These are phyloP conservation scores for Triplophysa siluroides DNA, from an alignment of 2,113 vertebrate genomes.

Conservation along the genomic window DNA sequence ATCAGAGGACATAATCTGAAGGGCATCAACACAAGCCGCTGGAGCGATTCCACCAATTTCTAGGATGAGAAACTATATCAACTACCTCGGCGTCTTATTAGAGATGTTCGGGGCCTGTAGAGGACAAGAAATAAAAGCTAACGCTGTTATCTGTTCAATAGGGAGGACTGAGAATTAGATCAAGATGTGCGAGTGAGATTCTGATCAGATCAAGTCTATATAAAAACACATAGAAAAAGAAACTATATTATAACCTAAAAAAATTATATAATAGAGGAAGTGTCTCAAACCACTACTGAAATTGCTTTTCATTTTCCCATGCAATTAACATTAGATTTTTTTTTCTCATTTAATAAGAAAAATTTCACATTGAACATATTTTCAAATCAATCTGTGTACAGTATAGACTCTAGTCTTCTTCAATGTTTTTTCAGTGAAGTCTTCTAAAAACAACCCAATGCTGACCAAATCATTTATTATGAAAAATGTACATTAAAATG, in stretches of 20 bases:
- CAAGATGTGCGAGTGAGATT: background rate
- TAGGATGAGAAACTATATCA: constrained; percentile 15
- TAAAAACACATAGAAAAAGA: background rate
- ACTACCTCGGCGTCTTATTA: constrained; percentile 10
- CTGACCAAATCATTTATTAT: too few species aligned
- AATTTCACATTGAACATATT: too few species aligned
- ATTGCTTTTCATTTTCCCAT: too few species aligned
- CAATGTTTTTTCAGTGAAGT: too few species aligned
- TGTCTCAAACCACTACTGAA: too few species aligned
- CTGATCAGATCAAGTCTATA: background rate
- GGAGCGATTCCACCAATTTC: constrained; percentile 27
- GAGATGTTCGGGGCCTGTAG: constrained; percentile 12
- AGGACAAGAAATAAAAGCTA: background rate
- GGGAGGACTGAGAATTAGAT: background rate
- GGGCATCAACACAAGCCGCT: background rate
- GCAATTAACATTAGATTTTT: too few species aligned
- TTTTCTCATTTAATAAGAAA: too few species aligned
- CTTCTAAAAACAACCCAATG: too few species aligned
- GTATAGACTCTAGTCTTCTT: too few species aligned
- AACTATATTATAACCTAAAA: background rate
- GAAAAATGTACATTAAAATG: too few species aligned
- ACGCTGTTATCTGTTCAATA: background rate
- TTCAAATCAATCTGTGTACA: too few species aligned
- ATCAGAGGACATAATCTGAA: constrained; percentile 38
- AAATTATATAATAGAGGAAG: background rate